These are phyloP conservation scores for Melieria picta DNA, from an alignment of 2,888 invertebrate genomes.

Conservation along the genomic window DNA sequence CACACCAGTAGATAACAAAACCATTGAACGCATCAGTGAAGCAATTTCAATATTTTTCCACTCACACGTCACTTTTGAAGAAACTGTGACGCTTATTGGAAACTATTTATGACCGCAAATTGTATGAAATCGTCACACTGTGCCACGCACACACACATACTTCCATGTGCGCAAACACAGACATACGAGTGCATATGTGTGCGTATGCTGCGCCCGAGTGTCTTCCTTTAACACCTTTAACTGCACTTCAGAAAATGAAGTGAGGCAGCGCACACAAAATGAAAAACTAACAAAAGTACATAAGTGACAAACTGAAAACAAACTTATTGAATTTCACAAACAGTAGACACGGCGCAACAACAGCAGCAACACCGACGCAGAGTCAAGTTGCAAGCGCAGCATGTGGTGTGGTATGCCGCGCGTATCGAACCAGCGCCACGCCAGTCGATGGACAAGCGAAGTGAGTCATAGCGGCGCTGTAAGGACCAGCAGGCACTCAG, in stretches of 20 bases:
- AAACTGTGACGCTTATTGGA: neutral
- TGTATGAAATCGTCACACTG: neutral
- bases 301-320: constrained; percentile 11
- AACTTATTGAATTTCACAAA: constrained; percentile 33
- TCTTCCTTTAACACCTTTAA: constrained; percentile 20
- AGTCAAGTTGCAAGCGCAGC: neutral
- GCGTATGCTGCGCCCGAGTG: neutral
- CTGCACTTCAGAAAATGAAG: constrained; percentile 10
- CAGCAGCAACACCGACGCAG: neutral
- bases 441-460: too few species aligned
- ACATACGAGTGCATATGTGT: neutral
- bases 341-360: constrained; percentile 6
- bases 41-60: neutral
- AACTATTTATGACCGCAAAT: too few species aligned
- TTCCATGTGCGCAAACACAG: neutral
- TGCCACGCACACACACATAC: neutral
- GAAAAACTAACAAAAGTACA: neutral
- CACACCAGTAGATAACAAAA: too few species aligned
- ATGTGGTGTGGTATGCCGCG: too few species aligned
- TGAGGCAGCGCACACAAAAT: too few species aligned
- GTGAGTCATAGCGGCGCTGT: too few species aligned
- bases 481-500: too few species aligned
- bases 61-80: neutral
- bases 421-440: too few species aligned
- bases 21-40: too few species aligned